A percentile compares a stretch with the other conserved stretches of the same genome.
Evolutionary conservation across 1,140 invertebrate genomes (phyloP).

Genomic region (Drosophila athabasca): DNA sequence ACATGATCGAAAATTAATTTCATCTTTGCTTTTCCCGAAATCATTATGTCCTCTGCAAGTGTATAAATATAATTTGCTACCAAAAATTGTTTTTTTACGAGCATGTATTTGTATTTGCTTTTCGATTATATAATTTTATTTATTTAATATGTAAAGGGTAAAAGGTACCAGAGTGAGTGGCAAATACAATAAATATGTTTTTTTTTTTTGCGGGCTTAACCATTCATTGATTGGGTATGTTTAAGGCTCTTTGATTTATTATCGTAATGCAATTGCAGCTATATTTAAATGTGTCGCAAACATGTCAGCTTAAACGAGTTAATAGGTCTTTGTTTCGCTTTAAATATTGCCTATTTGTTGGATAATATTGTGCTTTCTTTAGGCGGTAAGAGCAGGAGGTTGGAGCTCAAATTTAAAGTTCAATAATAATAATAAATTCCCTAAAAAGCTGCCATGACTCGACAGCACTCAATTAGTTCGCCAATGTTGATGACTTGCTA

Average conservation of each 20-base stretch:
- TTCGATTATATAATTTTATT: constrained; percentile 47
- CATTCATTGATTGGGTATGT: constrained; percentile 18
- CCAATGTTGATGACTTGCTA: no score
- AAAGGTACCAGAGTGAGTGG: constrained; percentile 25
- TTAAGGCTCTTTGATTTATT: constrained; percentile 58
- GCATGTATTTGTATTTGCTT: constrained; percentile 23
- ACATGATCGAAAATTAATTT: no score
- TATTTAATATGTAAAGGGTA: constrained; percentile 49
- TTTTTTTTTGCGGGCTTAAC: constrained; percentile 18
- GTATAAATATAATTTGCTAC: constrained; percentile 13
- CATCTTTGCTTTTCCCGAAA: not conserved
- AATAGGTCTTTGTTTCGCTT: not conserved
- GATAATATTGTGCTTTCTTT: no score
- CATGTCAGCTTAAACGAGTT: not conserved
- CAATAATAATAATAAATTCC: no score
- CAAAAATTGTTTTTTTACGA: constrained; percentile 29
- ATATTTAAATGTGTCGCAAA: constrained; percentile 1
- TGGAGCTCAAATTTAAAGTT: no score
- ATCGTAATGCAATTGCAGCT: constrained; percentile 18
- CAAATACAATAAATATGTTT: constrained; percentile 43
- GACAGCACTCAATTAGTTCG: no score
- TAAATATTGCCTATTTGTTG: not conserved
- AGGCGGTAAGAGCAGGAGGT: no score
- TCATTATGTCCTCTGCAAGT: no score
- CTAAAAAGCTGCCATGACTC: no score